Conservation (phyloP, 2,888 invertebrate genomes). For the Agrotis segetum region DNA sequence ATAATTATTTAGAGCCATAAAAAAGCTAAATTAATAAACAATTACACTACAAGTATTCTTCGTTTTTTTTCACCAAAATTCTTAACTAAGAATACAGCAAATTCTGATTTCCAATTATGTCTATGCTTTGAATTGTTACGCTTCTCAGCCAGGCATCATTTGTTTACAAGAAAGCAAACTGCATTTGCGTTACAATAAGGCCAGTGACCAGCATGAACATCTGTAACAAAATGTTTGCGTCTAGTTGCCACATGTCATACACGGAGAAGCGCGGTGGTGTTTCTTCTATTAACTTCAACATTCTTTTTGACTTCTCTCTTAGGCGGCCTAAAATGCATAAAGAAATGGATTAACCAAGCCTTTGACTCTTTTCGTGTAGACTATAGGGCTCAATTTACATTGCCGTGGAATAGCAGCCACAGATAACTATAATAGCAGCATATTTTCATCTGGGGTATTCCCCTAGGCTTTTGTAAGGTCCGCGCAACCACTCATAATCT, state of each 20-base stretch:
- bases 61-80: neutral
- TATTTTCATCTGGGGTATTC: too few relatives aligned
- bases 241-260: slow-evolving; percentile 74
- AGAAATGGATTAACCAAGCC: neutral
- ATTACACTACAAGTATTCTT: slow-evolving; percentile 1
- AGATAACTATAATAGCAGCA: too few relatives aligned
- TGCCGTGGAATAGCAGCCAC: too few relatives aligned
- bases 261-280: slow-evolving; percentile 74
- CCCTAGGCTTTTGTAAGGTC: too few relatives aligned
- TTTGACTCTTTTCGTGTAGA: neutral
- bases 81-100: neutral
- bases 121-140: neutral
- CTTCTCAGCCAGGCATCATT: neutral
- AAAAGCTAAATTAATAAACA: slow-evolving; percentile 33
- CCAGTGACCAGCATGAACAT: slow-evolving; percentile 70
- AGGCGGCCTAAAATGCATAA: slow-evolving; percentile 74
- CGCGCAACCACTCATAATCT: too few relatives aligned
- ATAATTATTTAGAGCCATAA: slow-evolving; percentile 1
- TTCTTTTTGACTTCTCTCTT: slow-evolving; percentile 78
- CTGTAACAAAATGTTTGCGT: slow-evolving; percentile 66
- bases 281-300: slow-evolving; percentile 79
- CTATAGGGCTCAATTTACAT: too few relatives aligned
- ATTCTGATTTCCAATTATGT: neutral
- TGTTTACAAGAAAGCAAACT: slow-evolving; percentile 69
- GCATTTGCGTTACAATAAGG: slow-evolving; percentile 71